Evolutionary conservation across 2,113 vertebrate genomes (phyloP).

Genomic region (Oncorhynchus nerka): DNA sequence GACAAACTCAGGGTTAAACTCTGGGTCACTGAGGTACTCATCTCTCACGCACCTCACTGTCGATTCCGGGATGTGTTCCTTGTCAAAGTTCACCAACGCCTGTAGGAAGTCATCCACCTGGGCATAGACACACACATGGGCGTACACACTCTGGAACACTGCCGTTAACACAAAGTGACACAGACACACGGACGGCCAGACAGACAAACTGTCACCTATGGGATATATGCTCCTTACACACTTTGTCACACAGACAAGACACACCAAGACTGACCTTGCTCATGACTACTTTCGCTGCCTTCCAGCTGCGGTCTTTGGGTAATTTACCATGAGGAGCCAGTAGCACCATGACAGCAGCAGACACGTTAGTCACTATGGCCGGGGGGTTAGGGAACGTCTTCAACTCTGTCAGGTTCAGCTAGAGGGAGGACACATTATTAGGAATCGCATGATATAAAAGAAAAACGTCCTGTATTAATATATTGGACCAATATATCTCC

Average conservation of each 20-base stretch:
- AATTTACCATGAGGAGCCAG: slow-evolving; percentile 63
- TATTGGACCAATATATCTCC: no score
- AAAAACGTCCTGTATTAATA: background rate
- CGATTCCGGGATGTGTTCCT: slow-evolving; percentile 71
- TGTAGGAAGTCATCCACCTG: slow-evolving; percentile 76
- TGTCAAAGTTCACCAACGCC: slow-evolving; percentile 77
- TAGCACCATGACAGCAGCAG: slow-evolving; percentile 65
- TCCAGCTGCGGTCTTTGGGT: slow-evolving; percentile 78
- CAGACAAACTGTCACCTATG: no score
- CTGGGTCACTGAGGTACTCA: slow-evolving; percentile 72
- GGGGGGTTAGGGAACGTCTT: slow-evolving; percentile 74
- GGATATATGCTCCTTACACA: no score
- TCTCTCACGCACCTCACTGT: slow-evolving; percentile 72
- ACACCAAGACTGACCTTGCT: slow-evolving; percentile 63
- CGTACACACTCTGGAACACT: background rate
- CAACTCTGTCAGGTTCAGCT: slow-evolving; percentile 77
- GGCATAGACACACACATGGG: background rate
- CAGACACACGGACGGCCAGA: background rate
- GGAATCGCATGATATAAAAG: background rate
- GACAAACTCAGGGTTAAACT: slow-evolving; percentile 80
- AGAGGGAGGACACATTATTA: slow-evolving; percentile 5
- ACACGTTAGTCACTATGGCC: slow-evolving; percentile 63
- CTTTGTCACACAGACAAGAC: background rate
- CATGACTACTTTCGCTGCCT: slow-evolving; percentile 74
- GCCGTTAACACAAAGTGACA: no score